Conservation (phyloP, 2,888 invertebrate genomes). For the Scaptomyza tumidula region DNA sequence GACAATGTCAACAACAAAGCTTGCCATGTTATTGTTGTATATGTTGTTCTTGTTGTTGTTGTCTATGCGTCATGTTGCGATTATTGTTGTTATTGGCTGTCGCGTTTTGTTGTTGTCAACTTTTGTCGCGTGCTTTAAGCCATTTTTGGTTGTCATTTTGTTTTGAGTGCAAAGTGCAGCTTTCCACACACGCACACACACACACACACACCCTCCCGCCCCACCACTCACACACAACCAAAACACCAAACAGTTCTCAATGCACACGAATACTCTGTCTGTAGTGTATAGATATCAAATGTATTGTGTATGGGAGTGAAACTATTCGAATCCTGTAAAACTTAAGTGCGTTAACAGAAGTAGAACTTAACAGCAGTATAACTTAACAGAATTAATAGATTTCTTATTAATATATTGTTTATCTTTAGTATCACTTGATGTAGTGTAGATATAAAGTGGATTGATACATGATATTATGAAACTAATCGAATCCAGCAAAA, state of each 20-base stretch:
- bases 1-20: constrained; percentile 21
- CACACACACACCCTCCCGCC: too few species aligned
- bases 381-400: not conserved
- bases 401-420: too few species aligned
- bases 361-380: not conserved
- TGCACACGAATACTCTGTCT: constrained; percentile 1
- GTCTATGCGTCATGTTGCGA: not conserved
- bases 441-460: too few species aligned
- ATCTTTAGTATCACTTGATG: too few species aligned
- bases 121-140: constrained; percentile 58
- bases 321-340: too few species aligned
- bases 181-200: constrained; percentile 16
- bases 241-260: not conserved
- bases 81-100: constrained; percentile 16
- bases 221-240: too few species aligned
- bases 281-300: too few species aligned
- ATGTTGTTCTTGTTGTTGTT: constrained; percentile 9
- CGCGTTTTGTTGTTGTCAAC: constrained; percentile 47
- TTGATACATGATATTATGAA: too few species aligned
- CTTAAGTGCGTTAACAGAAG: too few species aligned
- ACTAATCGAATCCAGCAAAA: too few species aligned
- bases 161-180: constrained; percentile 41
- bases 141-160: constrained; percentile 63
- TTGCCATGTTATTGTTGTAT: constrained; percentile 7
- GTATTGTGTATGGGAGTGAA: too few species aligned